phyloP scores from a whole-genome alignment of 2,113 vertebrate genomes.

The Glaucidium brasilianum region DNA sequence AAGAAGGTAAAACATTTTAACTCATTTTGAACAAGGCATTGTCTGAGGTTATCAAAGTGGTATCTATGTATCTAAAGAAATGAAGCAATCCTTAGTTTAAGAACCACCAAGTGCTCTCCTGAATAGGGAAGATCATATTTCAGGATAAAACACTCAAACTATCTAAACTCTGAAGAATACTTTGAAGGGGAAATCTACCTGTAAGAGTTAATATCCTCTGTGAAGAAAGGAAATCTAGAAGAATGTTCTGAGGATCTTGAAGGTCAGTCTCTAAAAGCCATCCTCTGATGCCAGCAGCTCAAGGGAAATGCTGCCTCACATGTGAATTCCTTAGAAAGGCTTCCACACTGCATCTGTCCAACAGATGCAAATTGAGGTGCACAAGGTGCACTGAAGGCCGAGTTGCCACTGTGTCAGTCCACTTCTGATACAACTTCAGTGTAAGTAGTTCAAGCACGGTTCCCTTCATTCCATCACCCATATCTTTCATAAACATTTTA shows the following conservation, averaged over 20 bases:
- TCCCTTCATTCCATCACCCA: neutral
- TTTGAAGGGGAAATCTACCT: neutral
- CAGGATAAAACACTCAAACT: neutral
- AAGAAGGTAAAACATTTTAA: neutral
- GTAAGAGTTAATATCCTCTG: neutral
- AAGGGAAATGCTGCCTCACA: neutral
- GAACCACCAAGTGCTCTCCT: neutral
- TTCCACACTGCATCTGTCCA: neutral
- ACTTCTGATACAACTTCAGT: neutral
- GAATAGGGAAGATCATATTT: neutral
- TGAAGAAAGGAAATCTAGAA: neutral
- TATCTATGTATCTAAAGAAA: neutral
- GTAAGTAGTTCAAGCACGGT: neutral
- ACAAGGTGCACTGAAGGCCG: neutral
- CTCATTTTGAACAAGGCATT: neutral
- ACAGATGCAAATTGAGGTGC: neutral
- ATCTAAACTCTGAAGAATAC: neutral
- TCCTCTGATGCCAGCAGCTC: neutral
- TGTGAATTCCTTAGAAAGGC: neutral
- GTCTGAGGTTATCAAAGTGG: neutral
- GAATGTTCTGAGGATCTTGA: neutral
- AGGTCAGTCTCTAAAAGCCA: neutral
- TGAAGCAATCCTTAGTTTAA: neutral
- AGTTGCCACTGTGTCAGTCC: neutral
- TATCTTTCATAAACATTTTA: neutral